A percentile compares a stretch with the other conserved stretches of the same genome.
Conservation (phyloP, 2,888 invertebrate genomes). For the Oscheius onirici region DNA sequence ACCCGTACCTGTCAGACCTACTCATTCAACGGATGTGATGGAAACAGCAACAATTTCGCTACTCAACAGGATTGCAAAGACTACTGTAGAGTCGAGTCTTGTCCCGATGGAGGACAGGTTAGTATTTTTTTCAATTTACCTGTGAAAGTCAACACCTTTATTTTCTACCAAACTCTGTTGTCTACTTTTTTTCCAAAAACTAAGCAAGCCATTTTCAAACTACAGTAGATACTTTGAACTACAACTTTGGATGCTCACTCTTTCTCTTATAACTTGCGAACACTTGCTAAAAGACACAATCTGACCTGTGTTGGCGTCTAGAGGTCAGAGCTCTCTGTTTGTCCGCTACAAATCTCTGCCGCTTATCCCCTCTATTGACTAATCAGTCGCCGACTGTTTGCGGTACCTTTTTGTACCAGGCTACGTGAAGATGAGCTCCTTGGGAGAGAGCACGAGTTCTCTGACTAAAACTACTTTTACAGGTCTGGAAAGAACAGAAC, state of each 20-base stretch:
- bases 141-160: no score
- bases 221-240: no score
- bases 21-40: slow-evolving; percentile 71
- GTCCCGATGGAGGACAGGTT: slow-evolving; percentile 70
- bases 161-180: no score
- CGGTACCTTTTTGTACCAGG: slow-evolving; percentile 32
- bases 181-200: no score
- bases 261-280: no score
- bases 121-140: no score
- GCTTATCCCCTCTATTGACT: slow-evolving; percentile 33
- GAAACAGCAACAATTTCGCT: slow-evolving; percentile 70
- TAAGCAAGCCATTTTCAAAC: no score
- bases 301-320: neutral
- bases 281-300: no score
- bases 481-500: slow-evolving; percentile 70
- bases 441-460: neutral
- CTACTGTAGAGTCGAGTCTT: slow-evolving; percentile 70
- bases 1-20: slow-evolving; percentile 61
- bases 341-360: slow-evolving; percentile 24
- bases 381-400: slow-evolving; percentile 31
- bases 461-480: slow-evolving; percentile 1
- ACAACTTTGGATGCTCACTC: no score
- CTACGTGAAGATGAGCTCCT: slow-evolving; percentile 6
- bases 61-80: slow-evolving; percentile 70
- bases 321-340: slow-evolving; percentile 24